Base-by-base conservation (phyloP, 2,797 vertebrate species). In the Sciaenops ocellatus region DNA sequence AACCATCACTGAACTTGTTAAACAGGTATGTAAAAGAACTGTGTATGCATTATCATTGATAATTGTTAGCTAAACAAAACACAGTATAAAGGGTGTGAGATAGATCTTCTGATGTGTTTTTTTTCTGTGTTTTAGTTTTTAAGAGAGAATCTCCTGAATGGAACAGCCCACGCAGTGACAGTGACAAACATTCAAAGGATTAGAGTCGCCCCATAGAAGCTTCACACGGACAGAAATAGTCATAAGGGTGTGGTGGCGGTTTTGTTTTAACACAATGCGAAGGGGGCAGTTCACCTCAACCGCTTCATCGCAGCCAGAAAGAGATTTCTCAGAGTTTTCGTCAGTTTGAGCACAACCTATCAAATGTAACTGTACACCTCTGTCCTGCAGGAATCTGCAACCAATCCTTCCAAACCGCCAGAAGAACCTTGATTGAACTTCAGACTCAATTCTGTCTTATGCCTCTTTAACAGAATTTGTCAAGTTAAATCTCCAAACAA, bases 71-170 rank as follows among this genome's bases (percentile, higher is more conserved):
- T 34, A 7, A 34, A 34, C 5, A 6, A 62, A 20, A 3, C 0
- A 44, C 5, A n/a, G 22, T 26, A 18, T 9, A 34, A 56, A 20
- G 0, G 4, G 1, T 47, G 9, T 70, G 1, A 47, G 0, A 24
- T 3, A 3, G 3, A 34, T 46, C 4, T 8, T 57, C 38, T 64
- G 3, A 60, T 62, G 17, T 68, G n/a, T 73, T 76, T 68, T 72
- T 20, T 83, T 7, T 73, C 62, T 3, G 34, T 78, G 34, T 44
- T 44, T 28, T 22, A 90, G 87, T 69, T 84, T 47, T 78, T 92
- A 2, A 52, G 12, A 52, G 22, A 65, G 0, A 44, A 60, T 44
- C 15, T 88, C 57, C 72, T 52, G 20, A 82, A 68, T 15, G 86
- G 73, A 75, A 81, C 54, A 22, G 5, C 2, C 13, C 56, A 69